These are phyloP conservation scores for Bradypus variegatus DNA, from an alignment of 2,797 vertebrate genomes.

Conservation along the genomic window DNA sequence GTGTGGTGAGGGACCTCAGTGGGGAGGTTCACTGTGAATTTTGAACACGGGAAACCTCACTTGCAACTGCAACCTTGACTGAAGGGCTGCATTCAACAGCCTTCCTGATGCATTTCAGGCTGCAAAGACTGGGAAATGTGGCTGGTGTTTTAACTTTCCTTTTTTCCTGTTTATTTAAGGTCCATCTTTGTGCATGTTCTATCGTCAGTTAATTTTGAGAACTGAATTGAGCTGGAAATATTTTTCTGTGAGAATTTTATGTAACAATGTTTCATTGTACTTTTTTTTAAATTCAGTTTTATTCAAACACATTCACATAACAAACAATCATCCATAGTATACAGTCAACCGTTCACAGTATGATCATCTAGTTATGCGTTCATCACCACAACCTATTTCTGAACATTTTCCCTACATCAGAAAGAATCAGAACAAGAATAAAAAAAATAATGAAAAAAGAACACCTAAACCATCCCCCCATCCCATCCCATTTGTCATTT, in stretches of 20 bases:
- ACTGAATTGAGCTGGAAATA: constrained; percentile 29
- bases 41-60: constrained; percentile 66
- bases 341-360: no score
- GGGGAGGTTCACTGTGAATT: constrained; percentile 87
- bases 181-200: constrained; percentile 64
- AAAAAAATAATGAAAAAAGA: no score
- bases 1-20: constrained; percentile 85
- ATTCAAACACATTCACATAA: no score
- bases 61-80: not conserved
- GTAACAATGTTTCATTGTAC: constrained; percentile 36
- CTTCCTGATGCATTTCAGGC: not conserved
- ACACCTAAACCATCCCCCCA: no score
- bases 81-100: not conserved
- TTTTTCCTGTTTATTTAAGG: constrained; percentile 52
- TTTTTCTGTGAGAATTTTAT: constrained; percentile 52
- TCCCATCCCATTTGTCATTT: no score
- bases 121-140: not conserved
- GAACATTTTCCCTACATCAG: no score
- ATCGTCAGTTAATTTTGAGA: constrained; percentile 59
- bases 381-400: no score
- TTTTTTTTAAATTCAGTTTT: not conserved
- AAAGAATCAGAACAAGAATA: no score
- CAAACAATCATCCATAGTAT: no score
- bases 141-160: constrained; percentile 26
- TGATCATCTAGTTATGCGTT: no score